Evolutionary conservation across 2,888 invertebrate genomes (phyloP).

Genomic region (Epsilonema sp.): DNA sequence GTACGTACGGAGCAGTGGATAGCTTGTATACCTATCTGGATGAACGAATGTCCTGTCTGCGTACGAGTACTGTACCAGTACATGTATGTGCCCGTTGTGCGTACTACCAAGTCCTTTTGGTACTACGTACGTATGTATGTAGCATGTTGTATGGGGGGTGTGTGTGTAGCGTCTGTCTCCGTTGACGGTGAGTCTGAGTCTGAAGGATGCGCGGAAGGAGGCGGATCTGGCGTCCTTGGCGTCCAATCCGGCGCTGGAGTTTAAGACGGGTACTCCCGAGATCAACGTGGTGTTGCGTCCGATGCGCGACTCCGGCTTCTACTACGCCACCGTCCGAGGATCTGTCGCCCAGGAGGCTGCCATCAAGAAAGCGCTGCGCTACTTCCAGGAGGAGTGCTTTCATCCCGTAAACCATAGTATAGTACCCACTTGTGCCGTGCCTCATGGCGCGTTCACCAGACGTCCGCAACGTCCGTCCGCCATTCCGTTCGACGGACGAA

Average conservation of each 20-base stretch:
- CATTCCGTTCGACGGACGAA: too few relatives aligned
- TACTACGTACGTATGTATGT: too few relatives aligned
- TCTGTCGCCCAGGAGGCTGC: slow-evolving; percentile 29
- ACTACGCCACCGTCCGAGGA: slow-evolving; percentile 23
- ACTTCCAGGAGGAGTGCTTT: neutral
- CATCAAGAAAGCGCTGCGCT: slow-evolving; percentile 24
- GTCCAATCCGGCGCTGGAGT: neutral
- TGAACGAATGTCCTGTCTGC: too few relatives aligned
- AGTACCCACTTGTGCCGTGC: neutral
- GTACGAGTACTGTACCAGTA: too few relatives aligned
- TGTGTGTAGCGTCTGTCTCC: too few relatives aligned
- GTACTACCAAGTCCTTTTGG: too few relatives aligned
- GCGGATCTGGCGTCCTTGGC: neutral
- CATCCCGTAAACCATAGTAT: slow-evolving; percentile 1
- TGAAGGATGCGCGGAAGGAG: neutral
- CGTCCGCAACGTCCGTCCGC: too few relatives aligned
- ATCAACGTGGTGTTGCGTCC: neutral
- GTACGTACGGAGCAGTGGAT: too few relatives aligned
- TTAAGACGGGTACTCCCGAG: neutral
- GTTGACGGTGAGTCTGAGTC: too few relatives aligned
- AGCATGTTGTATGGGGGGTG: too few relatives aligned
- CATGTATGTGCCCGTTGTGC: too few relatives aligned
- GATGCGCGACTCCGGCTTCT: slow-evolving; percentile 3
- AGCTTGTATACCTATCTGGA: too few relatives aligned
- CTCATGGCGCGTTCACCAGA: neutral